Evolutionary conservation across 2,797 vertebrate species (phyloP).

Genomic region (Chelmon rostratus): DNA sequence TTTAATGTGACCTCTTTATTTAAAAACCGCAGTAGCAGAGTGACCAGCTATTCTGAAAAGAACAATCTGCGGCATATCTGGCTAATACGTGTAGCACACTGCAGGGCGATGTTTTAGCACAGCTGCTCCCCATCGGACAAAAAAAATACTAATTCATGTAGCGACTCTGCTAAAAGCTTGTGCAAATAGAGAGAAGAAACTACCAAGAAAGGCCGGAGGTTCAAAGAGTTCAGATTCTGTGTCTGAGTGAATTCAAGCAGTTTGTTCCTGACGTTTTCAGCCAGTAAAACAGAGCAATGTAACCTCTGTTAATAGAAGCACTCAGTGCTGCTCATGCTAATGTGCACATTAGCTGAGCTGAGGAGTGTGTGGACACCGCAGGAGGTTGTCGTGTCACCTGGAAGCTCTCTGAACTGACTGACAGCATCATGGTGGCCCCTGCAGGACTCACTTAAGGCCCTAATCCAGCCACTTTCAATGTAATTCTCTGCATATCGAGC

Average conservation of each 20-base stretch:
- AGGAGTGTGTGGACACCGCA: not conserved
- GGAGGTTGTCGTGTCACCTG: constrained; percentile 7
- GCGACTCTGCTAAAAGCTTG: not conserved
- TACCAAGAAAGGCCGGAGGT: not conserved
- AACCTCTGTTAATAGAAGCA: not conserved
- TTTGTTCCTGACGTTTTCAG: not conserved
- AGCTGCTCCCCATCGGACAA: too few species aligned
- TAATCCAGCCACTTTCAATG: not conserved
- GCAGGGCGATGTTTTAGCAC: too few species aligned
- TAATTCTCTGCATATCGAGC: constrained; percentile 12
- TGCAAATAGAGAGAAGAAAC: not conserved
- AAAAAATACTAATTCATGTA: too few species aligned
- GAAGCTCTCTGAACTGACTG: constrained; percentile 33
- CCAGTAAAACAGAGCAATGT: not conserved
- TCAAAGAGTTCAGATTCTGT: too few species aligned
- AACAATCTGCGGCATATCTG: too few species aligned
- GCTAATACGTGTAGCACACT: too few species aligned
- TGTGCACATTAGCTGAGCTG: not conserved
- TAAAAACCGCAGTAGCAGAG: too few species aligned
- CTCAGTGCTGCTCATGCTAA: not conserved
- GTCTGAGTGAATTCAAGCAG: not conserved
- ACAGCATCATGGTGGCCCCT: constrained; percentile 23
- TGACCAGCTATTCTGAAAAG: too few species aligned
- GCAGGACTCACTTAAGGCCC: constrained; percentile 43
- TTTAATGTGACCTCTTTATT: too few species aligned